Evolutionary conservation across 1,140 invertebrate genomes (phyloP), one percentile per base, ranked within the genome.

Genomic region (Aphelenchoides avenae): DNA sequence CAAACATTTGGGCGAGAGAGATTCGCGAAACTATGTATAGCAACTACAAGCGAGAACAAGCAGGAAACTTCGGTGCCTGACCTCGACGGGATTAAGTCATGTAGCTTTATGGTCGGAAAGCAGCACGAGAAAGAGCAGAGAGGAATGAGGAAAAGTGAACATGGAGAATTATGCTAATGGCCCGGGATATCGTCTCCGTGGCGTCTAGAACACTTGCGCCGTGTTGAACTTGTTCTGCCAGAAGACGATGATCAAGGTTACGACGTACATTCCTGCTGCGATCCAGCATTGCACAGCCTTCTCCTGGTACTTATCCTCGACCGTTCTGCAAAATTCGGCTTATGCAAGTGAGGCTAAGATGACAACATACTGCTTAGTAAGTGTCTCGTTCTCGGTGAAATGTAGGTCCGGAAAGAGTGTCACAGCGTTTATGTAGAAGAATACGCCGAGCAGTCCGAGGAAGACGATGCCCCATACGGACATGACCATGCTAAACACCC

Each of bases 231-330:
- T 62, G 46, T 75, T 77, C 36, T 75, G 73, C 73, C 71, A 77
- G 52, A 75, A 69, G 22, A 77, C 73, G 13, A 70, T 50, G 30
- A 75, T 67, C 30, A 75, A 49, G 15, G 73, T 75, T 9, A 75
- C 66, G 5, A 72, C 20, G 41, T 75, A 75, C 52, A 75, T 69
- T 20, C 73, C 74, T 15, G 74, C 73, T n/a, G 73, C 73, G 37
- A 75, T 75, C 73, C 73, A 75, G 34, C 73, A 75, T 55, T 75
- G 73, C 13, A 46, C 53, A 9, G 73, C 73, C 50, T 75, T 75
- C 40, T 77, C 74, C 15, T 52, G 42, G 44, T 72, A 75, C 37
- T 66, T 62, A 9, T 44, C 40, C 22, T 57, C 53, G 34, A 75
- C 57, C 20, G 29, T 33, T 43, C 70, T 75, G 48, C 20, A 74